Conservation (phyloP, 2,113 vertebrate species). For the Ptilorrhoa leucosticta region DNA sequence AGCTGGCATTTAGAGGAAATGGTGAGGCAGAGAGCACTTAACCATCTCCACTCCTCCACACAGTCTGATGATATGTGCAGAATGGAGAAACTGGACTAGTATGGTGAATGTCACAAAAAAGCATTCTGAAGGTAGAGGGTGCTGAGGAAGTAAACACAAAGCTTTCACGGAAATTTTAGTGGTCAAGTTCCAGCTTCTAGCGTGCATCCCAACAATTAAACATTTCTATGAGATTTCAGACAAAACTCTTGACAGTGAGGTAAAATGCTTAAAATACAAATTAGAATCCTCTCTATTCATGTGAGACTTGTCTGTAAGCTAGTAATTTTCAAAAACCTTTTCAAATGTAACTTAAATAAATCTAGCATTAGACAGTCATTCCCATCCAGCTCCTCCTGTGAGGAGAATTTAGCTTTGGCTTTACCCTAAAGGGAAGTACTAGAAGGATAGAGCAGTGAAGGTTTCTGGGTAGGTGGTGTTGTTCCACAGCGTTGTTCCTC, state of each 20-base stretch:
- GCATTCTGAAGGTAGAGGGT: not conserved
- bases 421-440: not conserved
- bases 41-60: not conserved
- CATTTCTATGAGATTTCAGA: not conserved
- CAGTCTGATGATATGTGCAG: not conserved
- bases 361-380: not conserved
- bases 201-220: not conserved
- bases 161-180: not conserved
- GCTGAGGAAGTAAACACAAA: not conserved
- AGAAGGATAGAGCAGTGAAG: not conserved
- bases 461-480: not conserved
- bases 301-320: not conserved
- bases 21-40: not conserved
- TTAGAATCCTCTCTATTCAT: not conserved
- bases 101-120: not conserved
- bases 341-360: not conserved
- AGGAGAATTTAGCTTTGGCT: not conserved
- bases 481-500: not conserved
- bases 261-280: not conserved
- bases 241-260: not conserved
- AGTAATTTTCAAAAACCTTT: not conserved
- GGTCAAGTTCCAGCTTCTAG: not conserved
- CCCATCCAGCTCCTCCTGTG: not conserved
- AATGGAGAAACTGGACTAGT: not conserved
- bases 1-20: not conserved